Conservation (phyloP, 2,797 vertebrate genomes). For the Hydrophis major region DNA sequence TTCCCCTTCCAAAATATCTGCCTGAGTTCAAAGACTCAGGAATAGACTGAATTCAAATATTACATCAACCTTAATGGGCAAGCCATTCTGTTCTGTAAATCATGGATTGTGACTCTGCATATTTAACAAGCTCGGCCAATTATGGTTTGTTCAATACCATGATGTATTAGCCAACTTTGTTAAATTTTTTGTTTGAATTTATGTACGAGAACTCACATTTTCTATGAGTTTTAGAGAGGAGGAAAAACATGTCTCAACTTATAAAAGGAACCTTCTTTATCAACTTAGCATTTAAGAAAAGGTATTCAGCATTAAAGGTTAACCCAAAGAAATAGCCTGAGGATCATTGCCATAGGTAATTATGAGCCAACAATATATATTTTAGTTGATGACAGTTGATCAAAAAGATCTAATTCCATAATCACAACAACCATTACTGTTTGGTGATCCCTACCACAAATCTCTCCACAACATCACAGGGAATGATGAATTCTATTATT, state of each 20-base stretch:
- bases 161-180: background rate
- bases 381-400: background rate
- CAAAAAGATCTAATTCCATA: conserved; percentile 1
- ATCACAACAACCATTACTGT: background rate
- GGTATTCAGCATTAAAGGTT: background rate
- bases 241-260: background rate
- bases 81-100: background rate
- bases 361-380: background rate
- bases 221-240: background rate
- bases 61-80: background rate
- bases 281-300: background rate
- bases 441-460: background rate
- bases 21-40: background rate
- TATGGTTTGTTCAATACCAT: background rate
- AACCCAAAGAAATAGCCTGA: background rate
- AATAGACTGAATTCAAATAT: background rate
- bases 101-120: background rate
- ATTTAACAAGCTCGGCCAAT: background rate
- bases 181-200: background rate
- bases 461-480: background rate
- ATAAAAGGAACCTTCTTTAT: background rate
- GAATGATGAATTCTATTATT: background rate
- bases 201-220: background rate
- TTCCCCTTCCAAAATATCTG: too few relatives aligned
- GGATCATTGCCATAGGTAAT: background rate